Percentiles rank a stretch among this genome's conserved stretches.
phyloP scores from a whole-genome alignment of 2,888 invertebrate genomes.

The Phania funesta region DNA sequence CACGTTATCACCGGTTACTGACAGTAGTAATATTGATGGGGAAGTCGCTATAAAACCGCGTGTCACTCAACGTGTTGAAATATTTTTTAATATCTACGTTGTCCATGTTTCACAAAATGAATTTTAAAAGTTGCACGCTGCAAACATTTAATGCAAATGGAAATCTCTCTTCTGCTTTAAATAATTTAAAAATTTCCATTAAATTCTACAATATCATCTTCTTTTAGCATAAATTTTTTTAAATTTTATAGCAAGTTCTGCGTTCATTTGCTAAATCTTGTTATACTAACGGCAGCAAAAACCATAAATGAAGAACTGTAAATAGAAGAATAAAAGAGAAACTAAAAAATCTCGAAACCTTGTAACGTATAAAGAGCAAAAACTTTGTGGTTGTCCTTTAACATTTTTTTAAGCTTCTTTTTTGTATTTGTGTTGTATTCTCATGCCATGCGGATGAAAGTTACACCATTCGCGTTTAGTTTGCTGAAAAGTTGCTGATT shows the following conservation, averaged over 20 bases:
- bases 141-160: no score
- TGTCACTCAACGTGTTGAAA: no score
- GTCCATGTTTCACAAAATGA: no score
- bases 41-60: no score
- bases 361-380: conserved; percentile 59
- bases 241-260: conserved; percentile 14
- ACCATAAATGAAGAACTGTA: conserved; percentile 17
- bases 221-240: not conserved
- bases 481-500: not conserved
- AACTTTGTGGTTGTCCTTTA: conserved; percentile 52
- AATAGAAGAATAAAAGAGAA: not conserved
- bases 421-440: conserved; percentile 20
- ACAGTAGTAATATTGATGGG: no score
- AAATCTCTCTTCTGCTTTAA: no score
- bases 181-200: conserved; percentile 31
- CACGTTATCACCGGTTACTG: no score
- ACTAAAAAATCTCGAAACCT: conserved; percentile 53
- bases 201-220: conserved; percentile 40
- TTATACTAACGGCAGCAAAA: not conserved
- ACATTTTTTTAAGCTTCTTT: conserved; percentile 45
- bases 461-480: conserved; percentile 40
- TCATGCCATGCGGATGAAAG: conserved; percentile 11
- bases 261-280: conserved; percentile 46
- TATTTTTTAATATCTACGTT: no score
- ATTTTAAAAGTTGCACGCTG: no score